Conservation (phyloP, 1,140 invertebrate species). For the Metopolophium dirhodum region DNA sequence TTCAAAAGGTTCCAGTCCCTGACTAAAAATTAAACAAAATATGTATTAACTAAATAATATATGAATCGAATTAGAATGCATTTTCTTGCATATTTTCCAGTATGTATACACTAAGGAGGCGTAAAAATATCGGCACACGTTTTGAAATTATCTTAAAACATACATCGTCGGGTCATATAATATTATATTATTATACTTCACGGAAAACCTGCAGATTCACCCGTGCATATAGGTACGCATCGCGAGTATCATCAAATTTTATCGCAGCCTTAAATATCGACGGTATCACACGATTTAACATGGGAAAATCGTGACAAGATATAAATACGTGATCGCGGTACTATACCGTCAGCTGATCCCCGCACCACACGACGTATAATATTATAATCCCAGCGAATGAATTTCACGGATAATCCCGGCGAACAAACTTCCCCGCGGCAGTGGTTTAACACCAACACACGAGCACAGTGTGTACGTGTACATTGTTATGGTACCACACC, state of each 20-base stretch:
- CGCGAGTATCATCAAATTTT: background rate
- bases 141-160: too few relatives aligned
- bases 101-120: too few relatives aligned
- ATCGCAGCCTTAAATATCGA: background rate
- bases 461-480: background rate
- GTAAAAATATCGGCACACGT: too few relatives aligned
- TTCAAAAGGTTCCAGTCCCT: too few relatives aligned
- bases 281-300: background rate
- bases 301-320: background rate
- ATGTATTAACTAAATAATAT: too few relatives aligned
- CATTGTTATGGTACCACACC: background rate
- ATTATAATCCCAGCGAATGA: background rate
- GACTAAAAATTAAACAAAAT: too few relatives aligned
- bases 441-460: background rate
- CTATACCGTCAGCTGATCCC: background rate
- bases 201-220: background rate
- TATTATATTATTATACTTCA: background rate
- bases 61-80: too few relatives aligned
- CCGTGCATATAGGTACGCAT: background rate
- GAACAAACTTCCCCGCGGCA: conserved; percentile 34
- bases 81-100: too few relatives aligned
- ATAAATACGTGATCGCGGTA: background rate
- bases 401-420: conserved; percentile 15
- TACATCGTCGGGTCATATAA: too few relatives aligned
- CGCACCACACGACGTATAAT: background rate